Conservation (phyloP, 2,797 vertebrate species). For the Champsocephalus esox region DNA sequence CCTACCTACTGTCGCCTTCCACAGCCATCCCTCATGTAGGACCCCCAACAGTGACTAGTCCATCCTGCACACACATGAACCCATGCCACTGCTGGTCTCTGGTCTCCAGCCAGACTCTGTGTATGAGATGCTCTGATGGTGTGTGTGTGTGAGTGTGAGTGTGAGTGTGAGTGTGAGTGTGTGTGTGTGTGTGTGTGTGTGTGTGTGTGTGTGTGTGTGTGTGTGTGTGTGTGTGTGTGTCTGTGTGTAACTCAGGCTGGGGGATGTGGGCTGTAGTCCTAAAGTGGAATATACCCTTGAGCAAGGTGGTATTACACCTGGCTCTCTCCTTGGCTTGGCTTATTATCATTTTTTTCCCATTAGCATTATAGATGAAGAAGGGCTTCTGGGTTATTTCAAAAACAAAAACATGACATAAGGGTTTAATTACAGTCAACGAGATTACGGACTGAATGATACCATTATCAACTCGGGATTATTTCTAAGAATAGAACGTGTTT, state of each 20-base stretch:
- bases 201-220: constrained; percentile 8
- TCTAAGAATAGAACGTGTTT: background rate
- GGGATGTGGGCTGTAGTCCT: constrained; percentile 44
- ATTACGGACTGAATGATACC: too few species aligned
- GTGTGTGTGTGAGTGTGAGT: constrained; percentile 6
- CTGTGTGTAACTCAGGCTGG: background rate
- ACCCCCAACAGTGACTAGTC: constrained; percentile 47
- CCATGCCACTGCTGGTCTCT: constrained; percentile 35
- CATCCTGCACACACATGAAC: constrained; percentile 32
- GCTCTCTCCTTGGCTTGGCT: constrained; percentile 16
- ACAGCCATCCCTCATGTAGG: constrained; percentile 70
- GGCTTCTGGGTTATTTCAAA: background rate
- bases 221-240: background rate
- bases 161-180: constrained; percentile 7
- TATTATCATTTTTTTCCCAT: constrained; percentile 1
- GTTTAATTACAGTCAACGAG: background rate
- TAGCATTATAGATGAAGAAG: constrained; percentile 9
- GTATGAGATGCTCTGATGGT: background rate
- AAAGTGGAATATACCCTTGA: constrained; percentile 68
- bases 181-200: constrained; percentile 7
- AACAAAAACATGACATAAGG: background rate
- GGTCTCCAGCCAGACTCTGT: constrained; percentile 55
- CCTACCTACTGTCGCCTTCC: constrained; percentile 44
- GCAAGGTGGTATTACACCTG: constrained; percentile 58
- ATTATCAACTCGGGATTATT: background rate